Base-by-base conservation (phyloP, 2,888 invertebrate species). In the Pterobdella sp. region DNA sequence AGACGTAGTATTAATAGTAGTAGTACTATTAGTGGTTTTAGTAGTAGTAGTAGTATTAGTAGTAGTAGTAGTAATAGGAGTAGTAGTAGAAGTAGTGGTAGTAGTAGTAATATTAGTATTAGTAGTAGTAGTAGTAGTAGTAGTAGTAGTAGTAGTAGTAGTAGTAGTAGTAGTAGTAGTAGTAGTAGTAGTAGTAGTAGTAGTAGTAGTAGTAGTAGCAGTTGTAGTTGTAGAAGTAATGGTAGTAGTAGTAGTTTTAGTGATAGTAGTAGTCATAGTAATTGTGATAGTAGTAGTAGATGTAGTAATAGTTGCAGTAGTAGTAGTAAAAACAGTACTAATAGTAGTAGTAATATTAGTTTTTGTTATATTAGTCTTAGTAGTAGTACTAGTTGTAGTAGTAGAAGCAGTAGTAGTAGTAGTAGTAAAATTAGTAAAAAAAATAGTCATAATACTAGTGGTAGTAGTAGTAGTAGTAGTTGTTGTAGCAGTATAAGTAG, bases 341-440 rank as follows among this genome's bases (percentile, higher is more conserved):
- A 34, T 65, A 34, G 3, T 65, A 34, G 32, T 65, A 65, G 32
- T 65, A 65, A 4, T 65, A 35, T 14, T 65, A 65, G 71, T 71
- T 68, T 66, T 71, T 14, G 71, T 63, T 68, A 10, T 71, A 71
- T 66, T 71, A 71, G 71, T 71, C 68, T 66, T 71, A 71, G 71
- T 71, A 71, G 71, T 71, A 71, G 71, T 71, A 71, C 67, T 71
- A 71, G 71, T 71, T 68, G 68, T 71, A 71, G 71, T 71, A 71
- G 71, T 71, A 71, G 71, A 68, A 71, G 71, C 68, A 71, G 71
- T 71, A 71, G 71, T 71, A 71, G 68, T 71, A 71, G 71, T 71
- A 71, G 71, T 71, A 71, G 71, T 71, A 71, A 65, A 68, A 69
- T 18, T 60, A 71, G 71, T 71, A 68, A 36, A 34, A 70, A 14